A percentile compares a stretch with the other conserved stretches of the same genome.
Evolutionary conservation across 2,797 vertebrate genomes (phyloP).

Genomic region (Sebastolobus alascanus): DNA sequence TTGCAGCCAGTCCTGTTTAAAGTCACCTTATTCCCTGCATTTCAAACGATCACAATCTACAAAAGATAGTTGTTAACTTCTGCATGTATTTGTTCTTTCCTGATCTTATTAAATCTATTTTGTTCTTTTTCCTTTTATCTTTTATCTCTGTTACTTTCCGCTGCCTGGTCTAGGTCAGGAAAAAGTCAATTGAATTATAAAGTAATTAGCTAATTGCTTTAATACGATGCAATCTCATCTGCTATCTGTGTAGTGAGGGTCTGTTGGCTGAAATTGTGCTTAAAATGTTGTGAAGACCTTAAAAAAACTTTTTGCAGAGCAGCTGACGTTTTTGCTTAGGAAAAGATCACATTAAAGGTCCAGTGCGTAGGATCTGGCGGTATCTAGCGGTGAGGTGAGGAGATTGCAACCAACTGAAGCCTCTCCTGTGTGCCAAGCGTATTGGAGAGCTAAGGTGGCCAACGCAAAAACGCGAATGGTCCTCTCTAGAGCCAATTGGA

Average conservation of each 20-base stretch:
- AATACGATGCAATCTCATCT: constrained; percentile 5
- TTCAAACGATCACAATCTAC: not conserved
- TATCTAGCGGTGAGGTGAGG: too few relatives aligned
- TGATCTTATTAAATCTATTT: not conserved
- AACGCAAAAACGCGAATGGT: too few relatives aligned
- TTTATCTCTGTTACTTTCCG: not conserved
- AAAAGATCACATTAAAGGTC: not conserved
- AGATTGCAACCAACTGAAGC: too few relatives aligned
- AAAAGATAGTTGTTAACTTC: not conserved
- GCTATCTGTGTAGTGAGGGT: not conserved
- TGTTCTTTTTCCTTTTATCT: not conserved
- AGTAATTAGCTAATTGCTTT: not conserved
- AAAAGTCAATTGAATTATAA: not conserved
- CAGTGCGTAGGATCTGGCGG: too few relatives aligned
- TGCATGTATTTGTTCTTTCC: not conserved
- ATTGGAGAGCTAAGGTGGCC: too few relatives aligned
- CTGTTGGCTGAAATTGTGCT: not conserved
- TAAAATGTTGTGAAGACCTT: not conserved
- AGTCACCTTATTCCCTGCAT: not conserved
- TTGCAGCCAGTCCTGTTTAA: constrained; percentile 9
- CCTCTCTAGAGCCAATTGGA: too few relatives aligned
- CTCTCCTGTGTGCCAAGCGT: too few relatives aligned
- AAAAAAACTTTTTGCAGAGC: not conserved
- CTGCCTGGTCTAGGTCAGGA: not conserved
- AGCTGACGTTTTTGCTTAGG: not conserved